These are phyloP conservation scores for Nasua narica DNA, from an alignment of 2,797 vertebrate species.

Conservation along the genomic window DNA sequence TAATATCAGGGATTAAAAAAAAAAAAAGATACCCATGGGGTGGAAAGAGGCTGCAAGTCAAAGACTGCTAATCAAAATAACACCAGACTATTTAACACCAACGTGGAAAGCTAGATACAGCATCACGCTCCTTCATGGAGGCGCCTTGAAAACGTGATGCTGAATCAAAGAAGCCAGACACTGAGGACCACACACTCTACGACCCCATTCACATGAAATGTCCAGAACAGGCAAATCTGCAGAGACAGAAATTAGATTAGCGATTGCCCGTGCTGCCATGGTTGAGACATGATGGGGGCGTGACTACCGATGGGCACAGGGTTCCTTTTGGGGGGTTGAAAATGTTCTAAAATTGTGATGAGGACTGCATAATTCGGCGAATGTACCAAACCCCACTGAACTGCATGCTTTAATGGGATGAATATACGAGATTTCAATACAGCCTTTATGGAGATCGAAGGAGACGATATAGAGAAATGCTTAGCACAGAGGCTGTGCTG, in stretches of 20 bases:
- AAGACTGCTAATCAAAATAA: background rate
- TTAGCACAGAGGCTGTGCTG: accelerated
- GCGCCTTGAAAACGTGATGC: background rate
- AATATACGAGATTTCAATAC: accelerated
- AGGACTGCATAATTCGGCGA: background rate
- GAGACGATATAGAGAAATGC: no score
- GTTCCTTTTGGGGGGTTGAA: background rate
- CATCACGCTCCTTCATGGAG: accelerated
- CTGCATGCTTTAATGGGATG: no score
- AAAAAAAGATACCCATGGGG: background rate
- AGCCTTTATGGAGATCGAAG: background rate
- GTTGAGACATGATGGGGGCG: background rate
- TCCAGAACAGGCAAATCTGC: background rate
- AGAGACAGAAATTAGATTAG: background rate
- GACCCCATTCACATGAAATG: background rate
- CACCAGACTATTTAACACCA: background rate
- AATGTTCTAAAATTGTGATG: background rate
- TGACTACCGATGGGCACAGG: accelerated
- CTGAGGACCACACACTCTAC: accelerated
- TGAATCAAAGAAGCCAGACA: background rate
- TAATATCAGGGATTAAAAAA: background rate
- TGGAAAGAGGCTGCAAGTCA: background rate
- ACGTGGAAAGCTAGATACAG: background rate
- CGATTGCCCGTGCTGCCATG: accelerated
- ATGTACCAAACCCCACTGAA: no score